Base-by-base conservation (phyloP, 2,888 invertebrate species). In the Sinodicranocentrus sp. region DNA sequence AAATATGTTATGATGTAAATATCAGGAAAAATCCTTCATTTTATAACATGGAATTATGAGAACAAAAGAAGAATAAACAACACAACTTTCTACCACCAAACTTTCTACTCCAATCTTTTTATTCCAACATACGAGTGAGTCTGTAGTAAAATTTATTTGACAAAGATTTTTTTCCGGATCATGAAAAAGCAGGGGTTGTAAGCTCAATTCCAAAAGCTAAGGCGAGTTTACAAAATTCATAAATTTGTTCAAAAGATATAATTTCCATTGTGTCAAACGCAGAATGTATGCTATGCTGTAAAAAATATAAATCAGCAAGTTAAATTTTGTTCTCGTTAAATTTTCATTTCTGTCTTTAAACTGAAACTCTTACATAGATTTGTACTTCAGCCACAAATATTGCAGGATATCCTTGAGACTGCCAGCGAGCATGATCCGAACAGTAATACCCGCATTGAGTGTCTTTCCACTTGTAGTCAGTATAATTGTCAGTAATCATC, bases 341-440 rank as follows among this genome's bases (percentile, higher is more conserved):
- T 3, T 17, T 10, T 3, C 52, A n/a, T n/a, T 13, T 13, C 3
- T 13, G n/a, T 17, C 10, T 52, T n/a, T n/a, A 13, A n/a, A 3
- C 17, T 5, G n/a, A 5, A n/a, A 25, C 25, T 13, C 68, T 68
- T 68, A 78, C 78, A 21, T 70, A 67, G 10, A 70, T 33, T 15
- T 26, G 70, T 5, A 70, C 63, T 43, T 79, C 71, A 1, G 79
- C 71, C 5, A 80, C 71, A 63, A 73, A 71, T 23, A 72, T 71
- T 6, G 85, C 68, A 28, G 82, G 63, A 43, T 67, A 85, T 0
- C 76, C 75, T 15, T 75, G 33, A 17, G 23, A 71, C 1, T 77
- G 82, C 75, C 78, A 85, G 10, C 57, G 54, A 1, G 82, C 82
- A 65, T 85, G 85, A 21, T 85, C 85, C 15, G 79, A 75, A 28